These are phyloP conservation scores for Australoheros facetus DNA, from an alignment of 2,797 vertebrate species.

Conservation along the genomic window DNA sequence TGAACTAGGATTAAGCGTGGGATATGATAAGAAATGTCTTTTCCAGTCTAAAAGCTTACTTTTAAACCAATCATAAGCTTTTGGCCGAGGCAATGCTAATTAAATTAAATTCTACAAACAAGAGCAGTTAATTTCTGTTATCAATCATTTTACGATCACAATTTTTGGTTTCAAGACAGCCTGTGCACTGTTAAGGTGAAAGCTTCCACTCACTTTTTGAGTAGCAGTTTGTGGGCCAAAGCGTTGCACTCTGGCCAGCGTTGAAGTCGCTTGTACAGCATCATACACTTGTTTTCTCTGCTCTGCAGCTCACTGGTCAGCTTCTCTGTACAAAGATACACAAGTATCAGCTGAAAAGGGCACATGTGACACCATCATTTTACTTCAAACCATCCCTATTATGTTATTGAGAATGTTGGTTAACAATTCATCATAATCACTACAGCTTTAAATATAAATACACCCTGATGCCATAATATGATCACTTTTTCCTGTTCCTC, in stretches of 20 bases:
- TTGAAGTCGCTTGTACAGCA: slow-evolving; percentile 90
- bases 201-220: slow-evolving; percentile 88
- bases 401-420: background rate
- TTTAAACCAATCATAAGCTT: background rate
- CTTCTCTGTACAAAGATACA: slow-evolving; percentile 85
- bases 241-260: slow-evolving; percentile 96
- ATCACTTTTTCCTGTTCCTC: background rate
- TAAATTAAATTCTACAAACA: background rate
- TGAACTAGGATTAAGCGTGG: background rate
- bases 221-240: slow-evolving; percentile 88
- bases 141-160: background rate
- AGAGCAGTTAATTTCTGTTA: background rate
- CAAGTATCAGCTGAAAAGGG: background rate
- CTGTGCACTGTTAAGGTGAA: background rate
- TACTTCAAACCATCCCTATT: background rate
- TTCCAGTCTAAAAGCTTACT: background rate
- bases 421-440: background rate
- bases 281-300: slow-evolving; percentile 96
- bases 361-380: too few relatives aligned
- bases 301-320: slow-evolving; percentile 97
- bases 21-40: background rate
- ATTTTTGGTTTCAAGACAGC: background rate
- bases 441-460: background rate
- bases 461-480: background rate
- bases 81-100: background rate